Percentiles rank a stretch among this genome's conserved stretches.
phyloP scores from a whole-genome alignment of 2,888 invertebrate genomes.

The Mimachlamys varia region DNA sequence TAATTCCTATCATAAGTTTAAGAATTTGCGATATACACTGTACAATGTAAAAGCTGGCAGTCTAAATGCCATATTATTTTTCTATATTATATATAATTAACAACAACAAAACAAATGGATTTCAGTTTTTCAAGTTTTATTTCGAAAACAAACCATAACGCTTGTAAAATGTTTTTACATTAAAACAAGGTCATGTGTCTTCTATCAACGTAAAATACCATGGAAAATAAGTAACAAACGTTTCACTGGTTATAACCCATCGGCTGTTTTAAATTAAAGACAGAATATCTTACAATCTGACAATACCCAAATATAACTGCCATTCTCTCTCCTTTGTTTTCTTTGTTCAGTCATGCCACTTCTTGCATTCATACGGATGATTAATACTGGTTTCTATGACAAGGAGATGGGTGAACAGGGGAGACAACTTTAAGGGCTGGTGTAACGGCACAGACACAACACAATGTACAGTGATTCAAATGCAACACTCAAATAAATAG shows the following conservation, averaged over 20 bases:
- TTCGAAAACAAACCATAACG: slow-evolving; percentile 29
- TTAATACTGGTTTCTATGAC: background rate
- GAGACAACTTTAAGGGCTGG: background rate
- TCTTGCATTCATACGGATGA: background rate
- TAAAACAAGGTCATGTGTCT: background rate
- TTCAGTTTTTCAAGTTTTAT: slow-evolving; percentile 20
- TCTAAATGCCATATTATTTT: no score
- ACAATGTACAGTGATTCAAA: background rate
- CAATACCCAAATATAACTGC: background rate
- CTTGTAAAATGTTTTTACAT: background rate
- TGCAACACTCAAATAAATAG: slow-evolving; percentile 16
- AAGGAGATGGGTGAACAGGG: background rate
- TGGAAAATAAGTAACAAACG: slow-evolving; percentile 32
- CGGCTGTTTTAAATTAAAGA: slow-evolving; percentile 31
- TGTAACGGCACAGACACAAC: background rate
- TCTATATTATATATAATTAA: no score
- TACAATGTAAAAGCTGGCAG: no score
- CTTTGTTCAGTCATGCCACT: background rate
- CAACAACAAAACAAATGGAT: background rate
- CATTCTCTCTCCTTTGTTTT: background rate
- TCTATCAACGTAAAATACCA: slow-evolving; percentile 29
- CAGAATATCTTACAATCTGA: slow-evolving; percentile 27
- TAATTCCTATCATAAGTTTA: no score
- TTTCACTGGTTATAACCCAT: slow-evolving; percentile 34
- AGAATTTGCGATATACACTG: no score